These are phyloP conservation scores for Neotragus moschatus DNA, from an alignment of 2,113 vertebrate genomes.

Conservation along the genomic window DNA sequence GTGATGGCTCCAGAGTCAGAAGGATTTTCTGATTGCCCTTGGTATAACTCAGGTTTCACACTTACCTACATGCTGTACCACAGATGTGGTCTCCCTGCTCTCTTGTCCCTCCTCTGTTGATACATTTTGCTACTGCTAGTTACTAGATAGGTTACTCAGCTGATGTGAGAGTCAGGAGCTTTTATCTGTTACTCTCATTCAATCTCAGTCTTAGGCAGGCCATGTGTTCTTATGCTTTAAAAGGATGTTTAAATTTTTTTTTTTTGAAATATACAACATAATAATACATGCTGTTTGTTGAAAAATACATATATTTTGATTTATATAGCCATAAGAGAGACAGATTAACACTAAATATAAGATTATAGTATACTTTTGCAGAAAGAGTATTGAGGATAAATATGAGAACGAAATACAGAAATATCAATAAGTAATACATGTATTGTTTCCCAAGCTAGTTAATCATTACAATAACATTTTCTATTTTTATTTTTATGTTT, in stretches of 20 bases:
- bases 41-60: not conserved
- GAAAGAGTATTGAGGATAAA: not conserved
- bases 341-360: not conserved
- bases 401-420: not conserved
- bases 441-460: not conserved
- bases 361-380: not conserved
- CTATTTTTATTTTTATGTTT: not conserved
- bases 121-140: not conserved
- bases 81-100: not conserved
- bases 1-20: not conserved
- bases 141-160: not conserved
- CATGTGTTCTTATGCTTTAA: not conserved
- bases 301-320: not conserved
- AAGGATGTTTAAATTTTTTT: not conserved
- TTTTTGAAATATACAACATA: not conserved
- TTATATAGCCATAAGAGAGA: not conserved
- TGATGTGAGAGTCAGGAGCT: not conserved
- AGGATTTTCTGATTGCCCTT: not conserved
- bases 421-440: not conserved
- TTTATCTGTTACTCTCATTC: not conserved
- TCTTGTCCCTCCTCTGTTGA: not conserved
- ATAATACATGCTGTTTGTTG: not conserved
- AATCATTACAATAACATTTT: not conserved
- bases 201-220: not conserved
- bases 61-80: not conserved